Percentiles rank a stretch among this genome's conserved stretches.
phyloP scores from a whole-genome alignment of 2,113 vertebrate species.

The Cygnus buccinator region DNA sequence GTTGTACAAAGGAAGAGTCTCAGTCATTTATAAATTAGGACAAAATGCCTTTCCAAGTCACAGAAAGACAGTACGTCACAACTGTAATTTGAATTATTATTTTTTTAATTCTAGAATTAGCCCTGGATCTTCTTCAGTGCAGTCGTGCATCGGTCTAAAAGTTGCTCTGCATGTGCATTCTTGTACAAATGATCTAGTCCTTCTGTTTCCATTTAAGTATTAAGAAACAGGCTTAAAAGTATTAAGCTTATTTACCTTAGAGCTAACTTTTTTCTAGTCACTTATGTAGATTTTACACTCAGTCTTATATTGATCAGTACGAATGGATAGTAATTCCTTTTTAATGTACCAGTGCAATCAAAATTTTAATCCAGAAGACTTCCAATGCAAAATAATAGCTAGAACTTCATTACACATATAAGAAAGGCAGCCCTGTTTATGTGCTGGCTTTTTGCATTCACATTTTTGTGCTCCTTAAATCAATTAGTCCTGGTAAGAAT shows the following conservation, averaged over 20 bases:
- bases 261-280: background rate
- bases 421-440: background rate
- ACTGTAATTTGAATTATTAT: background rate
- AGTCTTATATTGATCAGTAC: background rate
- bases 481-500: rapidly evolving
- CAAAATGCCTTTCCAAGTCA: background rate
- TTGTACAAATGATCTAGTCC: background rate
- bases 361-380: background rate
- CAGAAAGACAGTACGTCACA: background rate
- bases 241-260: background rate
- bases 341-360: background rate
- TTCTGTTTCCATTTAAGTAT: rapidly evolving
- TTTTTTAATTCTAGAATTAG: background rate
- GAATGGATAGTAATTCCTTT: background rate
- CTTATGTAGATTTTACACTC: background rate
- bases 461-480: background rate
- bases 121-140: background rate
- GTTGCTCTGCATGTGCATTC: background rate
- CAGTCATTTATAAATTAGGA: background rate
- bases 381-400: background rate
- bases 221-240: background rate
- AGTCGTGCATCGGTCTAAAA: background rate
- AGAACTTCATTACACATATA: background rate
- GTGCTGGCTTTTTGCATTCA: rapidly evolving
- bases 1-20: background rate